Base-by-base conservation (phyloP, 2,113 vertebrate species). In the Cavia aperea region DNA sequence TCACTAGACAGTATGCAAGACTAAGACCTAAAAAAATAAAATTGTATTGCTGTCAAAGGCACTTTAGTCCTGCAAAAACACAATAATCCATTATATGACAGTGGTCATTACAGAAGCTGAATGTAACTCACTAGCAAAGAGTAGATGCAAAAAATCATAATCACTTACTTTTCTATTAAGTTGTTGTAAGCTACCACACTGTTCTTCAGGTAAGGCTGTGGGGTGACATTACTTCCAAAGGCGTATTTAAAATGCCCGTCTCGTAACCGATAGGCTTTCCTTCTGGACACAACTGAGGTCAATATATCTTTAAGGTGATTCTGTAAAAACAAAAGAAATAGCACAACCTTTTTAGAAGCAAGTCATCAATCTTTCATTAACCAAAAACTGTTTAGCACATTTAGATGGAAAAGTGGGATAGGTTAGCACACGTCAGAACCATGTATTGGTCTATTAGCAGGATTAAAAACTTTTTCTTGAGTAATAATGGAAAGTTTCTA, bases 301-400 rank as follows among this genome's bases (percentile, higher is more conserved):
- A 99, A 96, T 85, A 99, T 98, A 60, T 99, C 99, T 97, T 99
- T 99, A 49, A 99, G 97, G 73, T 99, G 99, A 95, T 98, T 98
- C 99, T 99, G 97, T n/a, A 95, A 92, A 0, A 18, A 82, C 19
- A 70, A 84, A 79, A 33, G 12, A 85, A 81, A 66, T 21, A 77
- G 12, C 81, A 85, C 29, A 8, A 88, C 56, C 18, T 86, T 58
- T 63, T 78, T 60, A 39, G 89, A 62, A 91, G n/a, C 54, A 82
- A 89, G 68, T 66, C 63, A 23, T 58, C 49, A 18, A 65, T 62
- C 7, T 56, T 70, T 24, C 72, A 78, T 1, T 66, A 62, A 81
- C 11, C 49, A 46, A 24, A 43, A 56, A 65, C 51, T 2, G 21
- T n/a, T n/a, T n/a, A 33, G 0, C n/a, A 14, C 54, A 10, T 58